Base-by-base conservation (phyloP, 2,888 invertebrate genomes). In the Galeruca laticollis region DNA sequence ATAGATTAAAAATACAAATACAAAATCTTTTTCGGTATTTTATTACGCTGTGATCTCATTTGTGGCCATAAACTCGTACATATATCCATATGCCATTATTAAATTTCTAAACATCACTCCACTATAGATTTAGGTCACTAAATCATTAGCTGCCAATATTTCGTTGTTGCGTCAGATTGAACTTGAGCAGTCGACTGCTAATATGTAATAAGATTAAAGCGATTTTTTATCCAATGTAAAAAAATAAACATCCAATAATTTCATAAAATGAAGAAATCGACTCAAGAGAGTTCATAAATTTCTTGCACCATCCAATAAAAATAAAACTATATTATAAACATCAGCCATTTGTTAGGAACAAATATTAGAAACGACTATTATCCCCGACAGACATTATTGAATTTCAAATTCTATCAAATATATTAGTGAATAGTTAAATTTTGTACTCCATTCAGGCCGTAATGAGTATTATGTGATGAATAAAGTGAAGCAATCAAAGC, bases 11-110 rank as follows among this genome's bases (percentile, higher is more conserved):
- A 47, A 18, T 65, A 52, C 61, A 40, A 31, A 60, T 49, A 49
- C 2, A 37, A 33, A 60, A 60, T 57, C 60, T 40, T 60, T 5
- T 60, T 60, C 43, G 33, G 49, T 69, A 70, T 70, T 73, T 69
- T 69, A 70, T 72, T 64, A 59, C 60, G 26, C 52, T 63, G 26
- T 68, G 70, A 65, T 65, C 70, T 70, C 68, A 72, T 68, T 70
- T 62, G 61, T 70, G 52, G 62, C 57, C 18, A 67, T 69, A 63
- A 72, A 63, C 60, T 67, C 47, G 37, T 52, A 61, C 8, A 26
- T 40, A 47, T 47, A 51, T n/a, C 63, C 18, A 54, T 56, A 37
- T 18, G 33, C 57, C 57, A 63, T 63, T 57, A 64, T 64, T 64
- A 47, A 64, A 57, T 64, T 64, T 64, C 57, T 18, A 57, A 64